Evolutionary conservation across 2,888 invertebrate genomes (phyloP).

Genomic region (Pemphredon lugubris): DNA sequence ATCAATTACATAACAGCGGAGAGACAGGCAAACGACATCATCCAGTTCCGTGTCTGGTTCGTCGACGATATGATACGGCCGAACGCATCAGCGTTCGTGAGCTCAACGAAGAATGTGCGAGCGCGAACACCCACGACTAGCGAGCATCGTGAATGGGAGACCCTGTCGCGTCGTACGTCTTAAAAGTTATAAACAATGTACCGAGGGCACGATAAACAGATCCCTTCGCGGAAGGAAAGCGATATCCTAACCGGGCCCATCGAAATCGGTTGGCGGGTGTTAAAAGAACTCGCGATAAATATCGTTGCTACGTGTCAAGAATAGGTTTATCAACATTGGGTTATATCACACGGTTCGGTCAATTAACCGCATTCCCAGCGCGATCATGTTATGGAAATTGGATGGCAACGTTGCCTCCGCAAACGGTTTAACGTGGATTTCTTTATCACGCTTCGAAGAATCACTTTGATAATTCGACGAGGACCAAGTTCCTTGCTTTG

Average conservation of each 20-base stretch:
- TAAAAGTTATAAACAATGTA: conserved; percentile 24
- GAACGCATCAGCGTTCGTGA: background rate
- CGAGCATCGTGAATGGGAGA: conserved; percentile 1
- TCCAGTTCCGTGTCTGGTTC: conserved; percentile 15
- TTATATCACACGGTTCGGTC: conserved; percentile 9
- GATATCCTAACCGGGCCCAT: background rate
- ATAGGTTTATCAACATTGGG: conserved; percentile 3
- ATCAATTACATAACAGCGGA: conserved; percentile 29
- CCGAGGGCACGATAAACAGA: conserved; percentile 27
- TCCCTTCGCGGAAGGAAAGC: conserved; percentile 19
- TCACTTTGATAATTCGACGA: too few species aligned
- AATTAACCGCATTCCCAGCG: background rate
- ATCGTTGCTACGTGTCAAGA: background rate
- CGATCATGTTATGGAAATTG: too few species aligned
- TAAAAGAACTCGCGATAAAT: conserved; percentile 20
- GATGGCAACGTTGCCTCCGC: too few species aligned
- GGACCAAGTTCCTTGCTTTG: too few species aligned
- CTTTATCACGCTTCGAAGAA: too few species aligned
- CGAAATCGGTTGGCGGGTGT: conserved; percentile 22
- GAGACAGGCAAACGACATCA: conserved; percentile 24
- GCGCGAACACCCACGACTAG: background rate
- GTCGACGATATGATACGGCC: conserved; percentile 21
- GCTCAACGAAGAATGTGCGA: background rate
- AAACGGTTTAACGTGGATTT: too few species aligned
- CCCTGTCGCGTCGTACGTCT: conserved; percentile 1